Conservation (phyloP, 1,140 invertebrate genomes). For the Drosophila ironensis region DNA sequence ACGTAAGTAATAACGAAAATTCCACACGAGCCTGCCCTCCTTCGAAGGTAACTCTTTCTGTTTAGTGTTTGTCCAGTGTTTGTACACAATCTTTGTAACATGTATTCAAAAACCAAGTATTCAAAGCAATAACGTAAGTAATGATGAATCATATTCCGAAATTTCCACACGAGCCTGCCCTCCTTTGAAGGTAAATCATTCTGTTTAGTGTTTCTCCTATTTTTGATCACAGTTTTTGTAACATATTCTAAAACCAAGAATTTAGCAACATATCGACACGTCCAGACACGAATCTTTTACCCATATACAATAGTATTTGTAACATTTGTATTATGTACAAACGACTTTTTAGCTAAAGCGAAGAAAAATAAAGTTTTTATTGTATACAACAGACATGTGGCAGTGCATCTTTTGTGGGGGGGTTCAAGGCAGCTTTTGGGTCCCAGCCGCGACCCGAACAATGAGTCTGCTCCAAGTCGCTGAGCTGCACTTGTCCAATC, state of each 20-base stretch:
- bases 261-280: constrained; percentile 23
- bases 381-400: constrained; percentile 53
- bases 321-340: constrained; percentile 66
- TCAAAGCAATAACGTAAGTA: constrained; percentile 39
- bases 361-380: constrained; percentile 70
- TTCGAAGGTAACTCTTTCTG: constrained; percentile 14
- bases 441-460: constrained; percentile 4
- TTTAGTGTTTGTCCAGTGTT: constrained; percentile 18
- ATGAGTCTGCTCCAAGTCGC: constrained; percentile 18
- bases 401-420: constrained; percentile 21
- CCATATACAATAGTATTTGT: constrained; percentile 51
- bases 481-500: constrained; percentile 28
- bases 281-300: constrained; percentile 14
- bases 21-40: constrained; percentile 8
- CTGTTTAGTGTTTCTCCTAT: constrained; percentile 20
- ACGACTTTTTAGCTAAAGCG: constrained; percentile 67
- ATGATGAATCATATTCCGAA: no score
- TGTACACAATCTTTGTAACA: constrained; percentile 24
- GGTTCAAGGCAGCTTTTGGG: constrained; percentile 35
- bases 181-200: constrained; percentile 19
- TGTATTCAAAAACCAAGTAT: no score
- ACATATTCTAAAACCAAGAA: constrained; percentile 21
- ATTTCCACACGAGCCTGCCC: constrained; percentile 6
- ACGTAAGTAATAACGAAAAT: constrained; percentile 30
- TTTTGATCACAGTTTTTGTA: constrained; percentile 22